Evolutionary conservation across 2,113 vertebrate genomes (phyloP), one percentile per base, ranked within the genome.

Genomic region (Apodemus speciosus): DNA sequence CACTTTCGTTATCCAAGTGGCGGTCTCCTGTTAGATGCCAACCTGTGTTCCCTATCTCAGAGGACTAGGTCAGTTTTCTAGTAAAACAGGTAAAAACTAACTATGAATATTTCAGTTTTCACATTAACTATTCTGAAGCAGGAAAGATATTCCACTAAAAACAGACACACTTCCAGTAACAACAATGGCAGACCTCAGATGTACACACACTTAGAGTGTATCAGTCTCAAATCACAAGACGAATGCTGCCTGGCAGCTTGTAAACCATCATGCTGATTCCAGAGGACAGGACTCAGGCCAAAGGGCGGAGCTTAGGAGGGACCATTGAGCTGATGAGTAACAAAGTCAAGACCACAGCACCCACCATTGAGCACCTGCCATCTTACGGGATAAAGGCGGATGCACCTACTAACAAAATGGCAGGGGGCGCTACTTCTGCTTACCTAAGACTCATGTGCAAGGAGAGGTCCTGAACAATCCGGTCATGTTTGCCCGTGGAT

Each of bases 381-480:
- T 53, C 2, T 2, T 58, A 58, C 0, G 60, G 21, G 62, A 69
- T 20, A 95, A 38, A 81, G 20, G 58, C 16, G 71, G 84, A 85
- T 4, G 76, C 1, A 23, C 11, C 3, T 11, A 15, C 10, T 14
- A 16, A 64, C 30, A 64, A 89, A 85, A 40, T 35, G 32, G 8
- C 60, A 46, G 56, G 40, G 69, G 23, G 14, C 68, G 11, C 27
- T 11, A 6, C 49, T 0, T 38, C 20, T 13, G 25, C 98, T 97
- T 98, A 99, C 99, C 99, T 99, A 89, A 99, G 98, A 87, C 99
- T 98, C 99, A 99, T 99, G 97, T 99, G 99, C 92, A 99, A 98
- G 0, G 99, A 97, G 20, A 99, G 98, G 95, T 99, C 99, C 97
- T 99, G 99, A 66, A 99, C 27, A 46, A 99, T 98, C 11, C 99